Evolutionary conservation across 2,797 vertebrate species (phyloP), one percentile per base, ranked within the genome.

Genomic region (Aselliscus stoliczkanus): DNA sequence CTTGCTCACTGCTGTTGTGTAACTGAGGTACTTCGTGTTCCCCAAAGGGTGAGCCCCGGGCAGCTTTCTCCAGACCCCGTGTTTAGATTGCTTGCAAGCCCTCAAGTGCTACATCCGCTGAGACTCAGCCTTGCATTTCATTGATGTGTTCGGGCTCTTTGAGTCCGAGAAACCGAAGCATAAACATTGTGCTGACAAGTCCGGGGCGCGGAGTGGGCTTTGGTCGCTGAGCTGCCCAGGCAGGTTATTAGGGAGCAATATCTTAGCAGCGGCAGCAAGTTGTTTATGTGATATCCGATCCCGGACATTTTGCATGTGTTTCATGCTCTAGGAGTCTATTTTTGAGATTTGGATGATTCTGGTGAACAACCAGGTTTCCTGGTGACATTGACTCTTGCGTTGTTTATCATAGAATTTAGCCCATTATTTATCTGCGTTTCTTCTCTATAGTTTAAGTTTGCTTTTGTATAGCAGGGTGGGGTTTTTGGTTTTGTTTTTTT

Each of bases 121-220:
- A 93, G 67, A 42, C 64, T 56, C 1, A 0, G 82, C 23, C 50
- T 70, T 88, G 79, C 34, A 2, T 93, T 92, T 95, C 93, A 93
- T 79, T 31, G 76, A 70, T 90, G 96, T 85, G 37, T 58, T 79
- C 52, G 62, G 93, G 34, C 70, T 94, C 81, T 70, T 88, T 88
- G 76, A 93, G 95, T 94, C 79, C 58, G 92, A 93, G 73, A 92
- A 77, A 67, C 92, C 50, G 7, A 93, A 90, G 73, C 69, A 60
- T 96, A 95, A 98, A 96, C 93, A 95, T 73, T 80, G 69, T 34
- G 64, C 93, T 95, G 90, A 95, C 90, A 85, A 94, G 92, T 34
- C 75, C 0, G 0, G 82, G 88, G 89, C 2, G 1, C 10, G n/a
- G 50, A 86, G 56, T 1, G 11, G 62, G 87, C 81, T 93, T 89